Evolutionary conservation across 1,140 invertebrate species (phyloP), one percentile per base, ranked within the genome.

Genomic region (Eupristina koningsbergeri): DNA sequence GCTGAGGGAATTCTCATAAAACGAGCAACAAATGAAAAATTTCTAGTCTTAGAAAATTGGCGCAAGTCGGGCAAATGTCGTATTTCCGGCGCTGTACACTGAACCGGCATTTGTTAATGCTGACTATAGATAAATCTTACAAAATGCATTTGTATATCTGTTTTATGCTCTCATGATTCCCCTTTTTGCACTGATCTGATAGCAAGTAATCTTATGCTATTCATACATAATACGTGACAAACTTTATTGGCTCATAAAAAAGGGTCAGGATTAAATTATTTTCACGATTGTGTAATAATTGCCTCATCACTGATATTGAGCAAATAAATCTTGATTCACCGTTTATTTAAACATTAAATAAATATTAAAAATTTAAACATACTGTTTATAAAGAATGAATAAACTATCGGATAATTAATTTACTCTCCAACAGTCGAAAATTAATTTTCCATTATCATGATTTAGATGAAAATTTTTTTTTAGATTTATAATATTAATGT

Each of bases 1-100:
- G 17, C 29, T 76, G 50, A 19, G 22, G 15, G 3, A 76, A 76
- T 8, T 58, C 2, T 17, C 3, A 26, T 17, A 26, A 41, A 45
- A 81, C 50, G 39, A 36, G 50, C 34, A 36, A 36, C 50, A 15
- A 36, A 76, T 8, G 50, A 58, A 76, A 74, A 74, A 22, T 74
- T n/a, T 41, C 22, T 71, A n/a, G 67, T n/a, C 36, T 71, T 50
- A 50, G 45, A 67, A 29, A 71, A 34, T 88, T 88, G n/a, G 84
- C 80, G 85, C 84, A 87, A 88, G 75, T 82, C 64, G 64, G 74
- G 63, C 85, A 84, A 86, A 50, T 50, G 58, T 36, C 22, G 31
- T 39, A 34, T 76, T 76, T 76, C 50, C 74, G 47, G 50, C 34
- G 50, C n/a, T 31, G 26, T 71, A 8, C 67, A 11, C 13, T 8